Base-by-base conservation (phyloP, 2,113 vertebrate species). In the Elephas maximus region DNA sequence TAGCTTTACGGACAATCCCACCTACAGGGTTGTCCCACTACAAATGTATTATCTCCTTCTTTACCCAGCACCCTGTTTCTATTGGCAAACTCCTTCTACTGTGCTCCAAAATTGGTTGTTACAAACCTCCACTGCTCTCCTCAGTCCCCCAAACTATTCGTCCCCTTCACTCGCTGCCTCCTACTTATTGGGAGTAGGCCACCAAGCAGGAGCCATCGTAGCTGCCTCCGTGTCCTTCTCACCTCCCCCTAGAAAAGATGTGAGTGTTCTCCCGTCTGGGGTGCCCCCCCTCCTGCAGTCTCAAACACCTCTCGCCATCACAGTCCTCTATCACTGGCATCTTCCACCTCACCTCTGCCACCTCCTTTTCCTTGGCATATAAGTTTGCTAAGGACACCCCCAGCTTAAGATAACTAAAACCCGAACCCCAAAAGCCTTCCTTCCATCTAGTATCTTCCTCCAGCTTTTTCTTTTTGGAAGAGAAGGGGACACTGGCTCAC, bases 1-100 rank as follows among this genome's bases (percentile, higher is more conserved):
- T 15, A 6, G 23, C 30, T 48, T 12, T 44, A 63, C 90, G 82
- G 45, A 41, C 23, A 0, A 9, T 24, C 37, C 20, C 8, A 33
- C n/a, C 8, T 3, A 8, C 0, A 0, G 48, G 41, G 53, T 73
- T 6, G 62, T 60, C 60, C 60, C 41, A 6, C 20, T 3, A 6
- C 57, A 12, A 12, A 57, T 0, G 14, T 3, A 1, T 67, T 15
- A 26, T 45, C 48, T 86, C 17, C 71, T n/a, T 11, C 41, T 94
- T 62, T 37, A 21, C 83, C 26, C 7, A 11, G 37, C 18, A 20
- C 10, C 23, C 44, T 53, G 57, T 23, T 10, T 78, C 62, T 71
- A 11, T 67, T 20, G 26, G 33, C 33, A 83, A 6, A 41, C 65
- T 88, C 53, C n/a, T 44, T 15, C 4, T 2, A 6, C 30, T 15